These are phyloP conservation scores for Pollicipes pollicipes DNA, from an alignment of 1,140 invertebrate genomes.

Conservation along the genomic window DNA sequence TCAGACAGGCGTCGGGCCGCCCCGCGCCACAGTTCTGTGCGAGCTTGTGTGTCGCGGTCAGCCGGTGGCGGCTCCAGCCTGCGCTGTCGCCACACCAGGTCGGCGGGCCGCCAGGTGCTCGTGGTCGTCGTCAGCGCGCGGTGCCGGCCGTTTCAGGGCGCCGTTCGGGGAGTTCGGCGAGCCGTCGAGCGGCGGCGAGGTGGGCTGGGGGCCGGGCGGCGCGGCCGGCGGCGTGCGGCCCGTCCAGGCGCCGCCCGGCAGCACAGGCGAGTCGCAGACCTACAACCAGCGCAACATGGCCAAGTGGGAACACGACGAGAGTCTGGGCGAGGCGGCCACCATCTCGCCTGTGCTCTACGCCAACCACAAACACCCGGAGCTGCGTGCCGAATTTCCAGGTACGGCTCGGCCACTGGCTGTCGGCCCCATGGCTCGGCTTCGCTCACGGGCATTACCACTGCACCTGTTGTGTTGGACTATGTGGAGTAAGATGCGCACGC, in stretches of 20 bases:
- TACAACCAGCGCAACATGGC: conserved; percentile 60
- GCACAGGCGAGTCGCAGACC: conserved; percentile 20
- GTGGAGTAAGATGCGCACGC: no score
- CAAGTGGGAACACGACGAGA: conserved; percentile 94
- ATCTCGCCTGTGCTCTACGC: conserved; percentile 93
- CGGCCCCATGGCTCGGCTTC: no score
- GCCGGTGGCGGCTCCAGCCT: no score
- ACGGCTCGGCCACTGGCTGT: no score
- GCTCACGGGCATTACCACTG: no score
- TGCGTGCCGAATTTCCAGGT: conserved; percentile 76
- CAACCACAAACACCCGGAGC: conserved; percentile 83
- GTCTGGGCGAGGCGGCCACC: conserved; percentile 70
- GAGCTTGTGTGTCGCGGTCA: no score
- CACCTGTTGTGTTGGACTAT: no score
- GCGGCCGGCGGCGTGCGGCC: not conserved
- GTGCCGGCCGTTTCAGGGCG: not conserved
- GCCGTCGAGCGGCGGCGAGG: not conserved
- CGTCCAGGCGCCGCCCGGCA: not conserved
- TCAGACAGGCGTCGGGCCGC: no score
- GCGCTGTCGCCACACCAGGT: no score
- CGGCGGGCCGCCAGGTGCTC: no score
- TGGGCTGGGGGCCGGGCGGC: not conserved
- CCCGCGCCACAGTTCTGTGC: no score
- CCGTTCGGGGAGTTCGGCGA: not conserved
- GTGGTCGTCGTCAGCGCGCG: no score